Evolutionary conservation across 2,113 vertebrate genomes (phyloP), one percentile per base, ranked within the genome.

Genomic region (Numenius arquata): DNA sequence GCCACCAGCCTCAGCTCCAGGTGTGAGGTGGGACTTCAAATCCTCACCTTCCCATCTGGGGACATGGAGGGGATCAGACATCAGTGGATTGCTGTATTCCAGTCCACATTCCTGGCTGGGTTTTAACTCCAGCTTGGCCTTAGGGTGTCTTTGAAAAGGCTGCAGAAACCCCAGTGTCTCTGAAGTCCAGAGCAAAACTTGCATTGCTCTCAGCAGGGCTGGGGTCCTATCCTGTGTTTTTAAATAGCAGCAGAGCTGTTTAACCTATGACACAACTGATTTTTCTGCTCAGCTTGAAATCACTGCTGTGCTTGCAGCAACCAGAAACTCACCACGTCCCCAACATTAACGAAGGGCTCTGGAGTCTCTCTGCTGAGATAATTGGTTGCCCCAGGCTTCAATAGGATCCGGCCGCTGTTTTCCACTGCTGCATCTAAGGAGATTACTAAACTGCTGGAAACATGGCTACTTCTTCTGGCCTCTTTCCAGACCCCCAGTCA

Each of bases 401-500:
- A 2, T 0, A 68, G 76, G 76, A 84, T 91, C 52, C 11, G 10
- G 88, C 47, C 75, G 71, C 76, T 75, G 78, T n/a, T 80, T 85
- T 59, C 38, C 61, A 47, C 65, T 90, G 52, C 84, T 82, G 55
- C 45, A 58, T 62, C 36, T 65, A 68, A 93, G 90, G 79, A 78
- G 56, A 93, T 83, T 48, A 87, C 70, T 40, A 26, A 82, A 67
- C 70, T 82, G 70, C 30, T 11, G 12, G 76, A 90, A 95, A 82
- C 36, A 75, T 62, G 81, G 86, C 74, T 73, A 45, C 81, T 87
- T 55, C 63, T 84, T 62, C 89, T 91, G 89, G 92, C 77, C 76
- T 87, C 93, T 59, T 86, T 90, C 86, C 94, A 96, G 94, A 41
- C n/a, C 89, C 59, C 59, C 15, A 92, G 86, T 85, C 62, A 62